Base-by-base conservation (phyloP, 2,797 vertebrate species). In the Tokudaia muenninki region DNA sequence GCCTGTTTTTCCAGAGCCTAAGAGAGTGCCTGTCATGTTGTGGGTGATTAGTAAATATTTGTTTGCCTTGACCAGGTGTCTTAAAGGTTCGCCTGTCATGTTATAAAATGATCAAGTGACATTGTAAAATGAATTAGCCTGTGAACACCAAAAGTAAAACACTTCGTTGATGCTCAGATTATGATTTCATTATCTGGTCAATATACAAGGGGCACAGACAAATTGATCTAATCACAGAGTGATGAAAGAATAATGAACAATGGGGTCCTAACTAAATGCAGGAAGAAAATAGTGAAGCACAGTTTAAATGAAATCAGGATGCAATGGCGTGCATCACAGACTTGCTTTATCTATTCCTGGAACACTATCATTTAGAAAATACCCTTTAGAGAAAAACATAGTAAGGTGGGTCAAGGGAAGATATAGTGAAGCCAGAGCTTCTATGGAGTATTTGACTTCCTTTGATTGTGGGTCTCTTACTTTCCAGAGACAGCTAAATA, bases 241-340 rank as follows among this genome's bases (percentile, higher is more conserved):
- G 98, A 98, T 99, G 98, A 98, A 98, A 98, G 98, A 98, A 97
- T 98, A 99, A 99, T 98, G 98, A 99, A 98, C 98, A 99, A 98
- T 97, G 97, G 98, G 97, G 98, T 99, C 98, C 96, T 98, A 97
- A 98, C 97, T 97, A 98, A 98, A 98, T 98, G 96, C 96, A 98
- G 98, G 98, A 98, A 98, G 98, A 98, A 98, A 98, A 98, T 99
- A 99, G 98, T 98, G 98, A 98, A 99, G 98, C 98, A 97, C 97
- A 97, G 96, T 98, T 98, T 98, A 98, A 98, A 98, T 98, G 98
- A 98, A 98, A 98, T 98, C 97, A 97, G 97, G 95, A 98, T 97
- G 98, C 98, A 98, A 98, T 98, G 98, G 97, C 97, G 97, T 98
- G 98, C 96, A 98, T 98, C 98, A 98, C 95, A 98, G 98, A 96